These are phyloP conservation scores for Entelurus aequoreus DNA, from an alignment of 2,113 vertebrate species.

Conservation along the genomic window DNA sequence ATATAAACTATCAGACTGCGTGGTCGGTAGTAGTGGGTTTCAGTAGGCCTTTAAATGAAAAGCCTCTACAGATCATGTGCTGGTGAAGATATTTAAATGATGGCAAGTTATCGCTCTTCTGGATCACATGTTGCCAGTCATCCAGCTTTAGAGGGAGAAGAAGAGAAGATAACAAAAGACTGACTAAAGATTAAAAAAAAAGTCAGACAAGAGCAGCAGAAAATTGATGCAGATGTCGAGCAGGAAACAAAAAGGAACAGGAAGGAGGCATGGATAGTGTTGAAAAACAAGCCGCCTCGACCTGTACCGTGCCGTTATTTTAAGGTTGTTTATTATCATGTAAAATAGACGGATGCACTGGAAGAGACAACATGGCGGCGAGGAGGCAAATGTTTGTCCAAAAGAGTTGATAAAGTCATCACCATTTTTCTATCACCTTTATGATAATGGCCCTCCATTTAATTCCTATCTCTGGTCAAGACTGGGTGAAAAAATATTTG, in stretches of 20 bases:
- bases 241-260: neutral
- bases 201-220: neutral
- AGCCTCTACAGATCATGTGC: too few species aligned
- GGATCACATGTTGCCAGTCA: conserved; percentile 6
- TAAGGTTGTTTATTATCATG: conserved; percentile 7
- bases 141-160: neutral
- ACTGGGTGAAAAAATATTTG: neutral
- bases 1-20: too few species aligned
- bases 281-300: neutral
- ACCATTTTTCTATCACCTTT: conserved; percentile 31
- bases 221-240: neutral
- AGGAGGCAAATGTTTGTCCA: conserved; percentile 4
- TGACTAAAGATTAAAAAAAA: conserved; percentile 13
- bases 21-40: too few species aligned
- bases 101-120: neutral
- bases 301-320: neutral
- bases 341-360: conserved; percentile 6
- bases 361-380: conserved; percentile 4
- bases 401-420: conserved; percentile 20
- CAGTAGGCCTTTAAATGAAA: too few species aligned
- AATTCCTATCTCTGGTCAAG: conserved; percentile 26
- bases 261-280: neutral
- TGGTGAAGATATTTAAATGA: neutral
- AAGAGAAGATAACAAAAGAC: conserved; percentile 8
- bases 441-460: conserved; percentile 32